Base-by-base conservation (phyloP, 2,113 vertebrate species). In the Stercorarius parasiticus region DNA sequence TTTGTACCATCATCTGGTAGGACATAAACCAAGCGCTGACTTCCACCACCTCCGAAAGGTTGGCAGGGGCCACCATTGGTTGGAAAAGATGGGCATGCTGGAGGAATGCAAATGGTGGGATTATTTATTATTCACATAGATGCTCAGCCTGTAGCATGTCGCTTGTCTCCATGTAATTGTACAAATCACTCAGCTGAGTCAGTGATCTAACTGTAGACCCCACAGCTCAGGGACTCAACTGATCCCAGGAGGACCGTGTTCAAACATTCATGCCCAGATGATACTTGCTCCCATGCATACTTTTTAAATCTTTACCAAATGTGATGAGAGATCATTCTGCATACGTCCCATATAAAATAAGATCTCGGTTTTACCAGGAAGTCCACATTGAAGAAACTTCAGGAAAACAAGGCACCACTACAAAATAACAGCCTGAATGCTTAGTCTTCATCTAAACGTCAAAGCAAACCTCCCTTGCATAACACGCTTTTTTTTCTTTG, bases 131-230 rank as follows among this genome's bases (percentile, higher is more conserved):
- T 91, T 87, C 84, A 53, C 38, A 50, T 15, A 78, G 64, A 67
- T 64, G 55, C 14, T 91, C 65, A 64, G 52, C 81, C 80, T 2
- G 3, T 78, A 88, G 64, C 3, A 3, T 82, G 86, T 83, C 1
- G 2, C 66, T 73, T 73, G 52, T 65, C 73, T 93, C 62, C 70
- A 43, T 18, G 34, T 83, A 74, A 81, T 65, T 7, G 1, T 66
- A 74, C 71, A 86, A 93, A 88, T 80, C 74, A 50, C 71, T 94
- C 78, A 64, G 66, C 56, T 89, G 83, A 91, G 59, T 79, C 91
- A 91, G 58, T 42, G 81, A 69, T 91, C 77, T 84, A 65, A 71
- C 58, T 49, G 70, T 27, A 84, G 77, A 64, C 49, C 69, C 61
- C 82, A 62, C 74, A 85, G 81, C 42, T 40, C 38, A 42, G 88